Conservation (phyloP, 35 echinoderm and acorn worm species). For the Eucidaris tribuloides region DNA sequence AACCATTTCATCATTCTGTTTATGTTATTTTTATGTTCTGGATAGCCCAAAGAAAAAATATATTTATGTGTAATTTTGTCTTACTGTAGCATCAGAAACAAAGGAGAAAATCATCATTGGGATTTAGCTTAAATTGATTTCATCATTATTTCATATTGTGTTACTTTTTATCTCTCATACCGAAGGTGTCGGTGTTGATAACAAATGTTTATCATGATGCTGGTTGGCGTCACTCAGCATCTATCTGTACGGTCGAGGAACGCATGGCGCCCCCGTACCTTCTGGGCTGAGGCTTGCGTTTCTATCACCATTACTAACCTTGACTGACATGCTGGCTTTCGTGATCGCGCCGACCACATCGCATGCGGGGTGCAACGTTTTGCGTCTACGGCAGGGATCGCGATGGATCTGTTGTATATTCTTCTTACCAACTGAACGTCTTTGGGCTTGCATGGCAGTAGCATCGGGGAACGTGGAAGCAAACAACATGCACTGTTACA, state of each 20-base stretch:
- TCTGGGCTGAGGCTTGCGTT: conserved; percentile 84
- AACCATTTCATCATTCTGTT: too few species aligned
- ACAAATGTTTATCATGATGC: conserved; percentile 99
- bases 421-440: conserved; percentile 92
- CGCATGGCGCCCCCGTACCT: conserved; percentile 82
- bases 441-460: conserved; percentile 93
- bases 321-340: conserved; percentile 89
- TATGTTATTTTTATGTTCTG: too few species aligned
- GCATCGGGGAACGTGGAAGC: conserved; percentile 76
- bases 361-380: conserved; percentile 75
- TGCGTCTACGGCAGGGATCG: conserved; percentile 85
- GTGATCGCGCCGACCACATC: conserved; percentile 76
- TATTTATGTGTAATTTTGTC: background rate
- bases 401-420: conserved; percentile 94
- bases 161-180: background rate
- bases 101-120: too few species aligned
- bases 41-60: background rate
- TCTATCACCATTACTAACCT: conserved; percentile 97
- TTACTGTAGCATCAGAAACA: background rate
- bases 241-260: conserved; percentile 63
- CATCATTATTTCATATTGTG: too few species aligned
- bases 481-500: conserved; percentile 85
- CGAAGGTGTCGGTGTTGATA: conserved; percentile 97
- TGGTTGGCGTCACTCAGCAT: conserved; percentile 87
- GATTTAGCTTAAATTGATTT: background rate